Base-by-base conservation (phyloP, 2,888 invertebrate species). In the Miltochrista miniata region DNA sequence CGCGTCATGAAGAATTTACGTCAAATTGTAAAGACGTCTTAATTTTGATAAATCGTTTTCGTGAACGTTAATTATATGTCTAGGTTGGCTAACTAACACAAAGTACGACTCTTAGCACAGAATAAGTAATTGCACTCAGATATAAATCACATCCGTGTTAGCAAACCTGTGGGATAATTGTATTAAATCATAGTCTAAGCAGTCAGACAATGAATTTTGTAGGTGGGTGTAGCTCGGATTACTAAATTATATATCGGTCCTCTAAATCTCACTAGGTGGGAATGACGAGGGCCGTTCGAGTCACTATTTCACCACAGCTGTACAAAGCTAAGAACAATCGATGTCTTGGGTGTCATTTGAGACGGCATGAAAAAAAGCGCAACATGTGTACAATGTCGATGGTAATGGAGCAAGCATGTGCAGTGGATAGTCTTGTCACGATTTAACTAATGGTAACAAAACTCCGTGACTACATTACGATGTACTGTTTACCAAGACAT, bases 211-310 rank as follows among this genome's bases (percentile, higher is more conserved):
- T 80, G 76, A 81, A 83, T 81, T 74, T 76, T 77, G 68, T 67
- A 76, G 73, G 88, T 88, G 88, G 89, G 87, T 81, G 87, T 84
- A 72, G 72, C 62, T 72, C 68, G 75, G 74, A 81, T 82, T 80
- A 78, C 78, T 81, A 81, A 84, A 83, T 80, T 76, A 79, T 78
- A 81, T 81, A 81, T 84, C 78, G 73, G 78, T 68, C 76, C 70
- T 74, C 68, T 76, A 79, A 80, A 81, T 76, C 73, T 72, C 67
- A 61, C 67, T 68, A 72, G 73, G 56, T 73, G 72, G 72, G 72
- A 76, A 74, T 70, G 68, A 64, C 63, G 66, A 48, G 70, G 63
- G 67, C 63, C 64, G 68, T 60, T 70, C 71, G 66, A 66, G 68
- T 56, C 62, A 72, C 76, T 79, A 76, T 86, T 85, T 84, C 81